A percentile compares a stretch with the other conserved stretches of the same genome.
These are phyloP conservation scores for Phataginus tetradactyla DNA, from an alignment of 2,797 vertebrate genomes.

Conservation along the genomic window DNA sequence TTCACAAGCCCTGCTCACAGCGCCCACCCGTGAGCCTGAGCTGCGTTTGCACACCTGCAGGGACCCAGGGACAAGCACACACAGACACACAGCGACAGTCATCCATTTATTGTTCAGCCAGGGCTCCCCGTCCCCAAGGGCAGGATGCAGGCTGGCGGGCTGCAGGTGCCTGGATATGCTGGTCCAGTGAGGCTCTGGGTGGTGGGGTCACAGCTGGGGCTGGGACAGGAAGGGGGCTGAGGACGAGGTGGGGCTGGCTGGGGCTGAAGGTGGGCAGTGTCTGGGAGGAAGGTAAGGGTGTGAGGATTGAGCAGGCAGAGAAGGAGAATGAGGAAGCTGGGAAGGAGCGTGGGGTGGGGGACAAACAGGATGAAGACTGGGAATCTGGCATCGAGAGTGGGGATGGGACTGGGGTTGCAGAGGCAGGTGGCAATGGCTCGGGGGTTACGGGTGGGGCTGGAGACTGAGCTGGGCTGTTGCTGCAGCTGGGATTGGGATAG, in stretches of 20 bases:
- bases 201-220: background rate
- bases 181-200: background rate
- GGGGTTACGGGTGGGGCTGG: background rate
- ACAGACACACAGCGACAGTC: background rate
- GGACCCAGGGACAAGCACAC: background rate
- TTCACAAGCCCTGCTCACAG: background rate
- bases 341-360: too few species aligned
- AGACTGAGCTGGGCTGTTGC: too few species aligned
- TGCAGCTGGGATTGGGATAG: background rate
- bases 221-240: background rate
- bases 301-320: accelerated
- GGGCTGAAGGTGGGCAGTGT: too few species aligned
- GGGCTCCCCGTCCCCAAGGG: background rate
- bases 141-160: background rate
- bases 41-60: background rate
- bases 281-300: background rate
- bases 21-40: background rate
- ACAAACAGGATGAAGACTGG: background rate
- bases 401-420: background rate
- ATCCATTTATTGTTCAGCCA: slow-evolving; percentile 56
- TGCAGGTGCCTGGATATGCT: background rate
- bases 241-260: background rate
- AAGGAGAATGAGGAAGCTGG: background rate
- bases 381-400: background rate
- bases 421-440: background rate